Base-by-base conservation (phyloP, 2,113 vertebrate species). In the Bagarius yarrelli region DNA sequence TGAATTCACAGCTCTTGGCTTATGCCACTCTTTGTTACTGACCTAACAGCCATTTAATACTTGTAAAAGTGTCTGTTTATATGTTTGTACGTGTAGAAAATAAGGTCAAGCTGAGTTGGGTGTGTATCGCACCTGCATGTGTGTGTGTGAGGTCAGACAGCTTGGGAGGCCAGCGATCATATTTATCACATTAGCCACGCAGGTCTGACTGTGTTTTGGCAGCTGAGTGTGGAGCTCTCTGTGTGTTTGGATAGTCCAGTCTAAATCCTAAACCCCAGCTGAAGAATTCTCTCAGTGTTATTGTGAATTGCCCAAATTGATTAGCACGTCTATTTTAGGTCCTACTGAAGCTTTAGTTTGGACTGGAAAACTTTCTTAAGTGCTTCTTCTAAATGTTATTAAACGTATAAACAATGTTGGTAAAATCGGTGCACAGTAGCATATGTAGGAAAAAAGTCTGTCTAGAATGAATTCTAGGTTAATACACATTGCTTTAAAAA, bases 11-110 rank as follows among this genome's bases (percentile, higher is more conserved):
- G 64, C 30, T 32, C 25, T 47, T 19, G 1, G 52, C 15, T 32
- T 47, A 70, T 63, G 30, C 16, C 27, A 40, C 60, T 71, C 2
- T 59, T 50, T 11, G 18, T 60, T 34, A 60, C 19, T 66, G 47
- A 50, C 60, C 72, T 55, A 21, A 61, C 80, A 77, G 61, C 71
- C 63, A 84, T 86, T 88, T 87, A 63, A 83, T 84, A 78, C 53
- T 71, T 85, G 70, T 67, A 59, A 40, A 63, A 85, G 63, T 67
- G 44, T 61, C 63, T 32, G 36, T 67, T n/a, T 61, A 78, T 77
- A 57, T 47, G 72, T 82, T 81, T 82, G 85, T 88, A 74, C 18
- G 13, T 85, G 63, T 67, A 47, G 69, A 50, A 56, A 53, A 21
- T 55, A 55, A 74, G 79, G 27, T 47, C 57, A 64, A 18, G 15